Evolutionary conservation across 92 coral and sea anemone species (phyloP).

Genomic region (Chrysogorgia sp.): DNA sequence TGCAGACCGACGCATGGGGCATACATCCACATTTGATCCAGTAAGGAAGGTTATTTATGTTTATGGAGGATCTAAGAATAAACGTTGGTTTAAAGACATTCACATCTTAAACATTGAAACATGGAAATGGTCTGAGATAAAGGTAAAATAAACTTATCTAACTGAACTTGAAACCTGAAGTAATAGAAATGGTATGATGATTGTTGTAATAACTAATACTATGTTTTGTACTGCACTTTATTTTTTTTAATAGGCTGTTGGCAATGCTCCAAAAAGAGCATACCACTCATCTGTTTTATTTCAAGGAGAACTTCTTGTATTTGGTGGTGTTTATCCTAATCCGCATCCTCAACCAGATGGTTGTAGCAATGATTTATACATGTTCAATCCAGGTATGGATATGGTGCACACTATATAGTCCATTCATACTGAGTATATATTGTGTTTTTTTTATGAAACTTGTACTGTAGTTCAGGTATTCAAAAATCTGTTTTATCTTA

Average conservation of each 20-base stretch:
- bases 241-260: slow-evolving; percentile 68
- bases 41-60: slow-evolving; percentile 68
- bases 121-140: slow-evolving; percentile 77
- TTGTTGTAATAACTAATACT: not conserved
- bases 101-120: slow-evolving; percentile 70
- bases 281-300: slow-evolving; percentile 84
- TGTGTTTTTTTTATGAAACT: too few species aligned
- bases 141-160: slow-evolving; percentile 48
- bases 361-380: slow-evolving; percentile 83
- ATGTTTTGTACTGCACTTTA: not conserved
- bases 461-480: not conserved
- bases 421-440: too few species aligned
- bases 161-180: not conserved
- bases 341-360: slow-evolving; percentile 92
- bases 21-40: slow-evolving; percentile 71
- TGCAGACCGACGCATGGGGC: slow-evolving; percentile 93
- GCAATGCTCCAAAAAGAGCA: slow-evolving; percentile 91
- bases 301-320: slow-evolving; percentile 83
- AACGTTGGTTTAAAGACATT: slow-evolving; percentile 88
- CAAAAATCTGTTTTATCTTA: not conserved
- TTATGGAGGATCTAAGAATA: slow-evolving; percentile 92
- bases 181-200: not conserved
- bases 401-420: not conserved
- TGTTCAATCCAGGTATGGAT: slow-evolving; percentile 66
- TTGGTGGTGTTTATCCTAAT: slow-evolving; percentile 91